A percentile compares a stretch with the other conserved stretches of the same genome.
Conservation (phyloP, 2,113 vertebrate species). For the Crotalus helleri region DNA sequence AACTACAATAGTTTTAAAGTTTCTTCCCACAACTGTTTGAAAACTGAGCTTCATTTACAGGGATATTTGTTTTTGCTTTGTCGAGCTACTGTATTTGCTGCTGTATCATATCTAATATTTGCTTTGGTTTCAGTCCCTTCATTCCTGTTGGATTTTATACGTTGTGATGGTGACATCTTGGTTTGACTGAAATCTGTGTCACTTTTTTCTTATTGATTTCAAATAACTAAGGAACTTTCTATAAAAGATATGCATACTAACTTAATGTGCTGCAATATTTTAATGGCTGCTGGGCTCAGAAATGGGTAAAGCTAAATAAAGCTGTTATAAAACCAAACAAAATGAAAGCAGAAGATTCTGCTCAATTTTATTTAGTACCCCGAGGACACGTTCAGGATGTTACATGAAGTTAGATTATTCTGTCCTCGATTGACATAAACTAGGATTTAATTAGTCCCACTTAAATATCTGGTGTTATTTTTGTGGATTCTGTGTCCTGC, state of each 20-base stretch:
- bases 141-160: conserved; percentile 31
- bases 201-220: conserved; percentile 10
- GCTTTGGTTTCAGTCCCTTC: conserved; percentile 46
- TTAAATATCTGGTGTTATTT: conserved; percentile 10
- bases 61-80: conserved; percentile 5
- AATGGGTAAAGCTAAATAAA: conserved; percentile 32
- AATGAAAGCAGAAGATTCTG: conserved; percentile 33
- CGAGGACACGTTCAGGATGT: conserved; percentile 6
- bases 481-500: neutral
- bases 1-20: conserved; percentile 3
- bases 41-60: neutral
- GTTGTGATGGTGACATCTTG: conserved; percentile 1
- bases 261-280: conserved; percentile 32
- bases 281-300: conserved; percentile 44
- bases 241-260: conserved; percentile 27
- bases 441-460: conserved; percentile 1
- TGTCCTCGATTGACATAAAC: neutral
- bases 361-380: conserved; percentile 33
- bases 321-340: conserved; percentile 39
- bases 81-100: conserved; percentile 28
- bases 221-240: conserved; percentile 4
- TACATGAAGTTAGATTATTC: neutral
- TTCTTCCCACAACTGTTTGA: neutral
- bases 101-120: conserved; percentile 36
- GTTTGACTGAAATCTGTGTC: conserved; percentile 9